Conservation (phyloP, 37 sponge, comb jelly and placozoan genomes). For the Spongilla lacustris region DNA sequence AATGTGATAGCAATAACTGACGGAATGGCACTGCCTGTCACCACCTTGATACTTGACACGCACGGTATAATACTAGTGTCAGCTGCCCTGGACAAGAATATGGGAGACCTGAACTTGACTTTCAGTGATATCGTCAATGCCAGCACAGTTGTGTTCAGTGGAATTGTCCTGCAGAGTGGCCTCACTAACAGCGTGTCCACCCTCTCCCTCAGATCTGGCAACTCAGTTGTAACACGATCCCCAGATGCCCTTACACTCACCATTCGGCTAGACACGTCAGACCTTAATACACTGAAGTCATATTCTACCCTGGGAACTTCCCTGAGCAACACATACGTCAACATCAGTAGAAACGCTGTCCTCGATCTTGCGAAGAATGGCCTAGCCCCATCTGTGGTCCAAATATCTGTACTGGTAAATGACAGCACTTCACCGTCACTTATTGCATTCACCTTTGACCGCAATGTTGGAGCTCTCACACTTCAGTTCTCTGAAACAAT, state of each 20-base stretch:
- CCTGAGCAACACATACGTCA: slow-evolving; percentile 52
- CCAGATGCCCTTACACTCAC: slow-evolving; percentile 63
- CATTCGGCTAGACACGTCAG: slow-evolving; percentile 28
- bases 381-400: slow-evolving; percentile 31
- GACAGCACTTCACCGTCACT: slow-evolving; percentile 65
- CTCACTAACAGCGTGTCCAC: neutral
- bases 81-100: slow-evolving; percentile 64
- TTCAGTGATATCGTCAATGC: slow-evolving; percentile 84
- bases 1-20: slow-evolving; percentile 85
- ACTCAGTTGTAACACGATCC: slow-evolving; percentile 31
- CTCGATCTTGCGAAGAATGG: slow-evolving; percentile 85
- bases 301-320: slow-evolving; percentile 50
- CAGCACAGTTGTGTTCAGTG: slow-evolving; percentile 54
- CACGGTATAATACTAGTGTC: slow-evolving; percentile 45
- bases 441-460: slow-evolving; percentile 59
- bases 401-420: slow-evolving; percentile 39
- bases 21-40: slow-evolving; percentile 70
- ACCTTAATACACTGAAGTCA: slow-evolving; percentile 63
- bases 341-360: slow-evolving; percentile 51
- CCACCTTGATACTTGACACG: slow-evolving; percentile 47
- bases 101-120: slow-evolving; percentile 60
- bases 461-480: slow-evolving; percentile 67
- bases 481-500: slow-evolving; percentile 81
- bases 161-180: slow-evolving; percentile 46
- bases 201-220: slow-evolving; percentile 24